phyloP scores from a whole-genome alignment of 2,113 vertebrate species.

The Trachemys scripta region DNA sequence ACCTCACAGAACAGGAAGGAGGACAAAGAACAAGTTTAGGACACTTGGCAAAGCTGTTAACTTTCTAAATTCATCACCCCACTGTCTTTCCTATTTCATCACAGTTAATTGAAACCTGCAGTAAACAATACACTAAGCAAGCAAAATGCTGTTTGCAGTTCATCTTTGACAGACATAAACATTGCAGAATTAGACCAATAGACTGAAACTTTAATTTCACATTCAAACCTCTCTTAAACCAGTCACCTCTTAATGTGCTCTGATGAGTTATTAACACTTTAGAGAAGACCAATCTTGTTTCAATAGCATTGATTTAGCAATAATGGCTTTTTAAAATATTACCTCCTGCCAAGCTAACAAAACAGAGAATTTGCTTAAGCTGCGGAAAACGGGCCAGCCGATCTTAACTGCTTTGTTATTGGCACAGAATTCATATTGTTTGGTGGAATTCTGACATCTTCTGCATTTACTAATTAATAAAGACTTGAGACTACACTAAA shows the following conservation, averaged over 20 bases:
- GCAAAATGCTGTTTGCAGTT: background rate
- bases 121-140: background rate
- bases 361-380: background rate
- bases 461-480: constrained; percentile 43
- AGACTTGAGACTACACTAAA: constrained; percentile 1
- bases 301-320: constrained; percentile 32
- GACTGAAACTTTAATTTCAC: constrained; percentile 37
- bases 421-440: background rate
- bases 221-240: constrained; percentile 37
- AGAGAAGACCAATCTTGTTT: constrained; percentile 37
- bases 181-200: background rate
- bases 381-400: background rate
- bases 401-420: background rate
- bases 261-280: constrained; percentile 50
- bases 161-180: constrained; percentile 32
- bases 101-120: background rate
- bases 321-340: constrained; percentile 55
- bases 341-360: background rate
- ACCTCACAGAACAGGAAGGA: background rate
- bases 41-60: background rate
- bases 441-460: background rate
- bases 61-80: background rate
- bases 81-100: background rate
- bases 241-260: constrained; percentile 10
- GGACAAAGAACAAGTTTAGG: background rate